Base-by-base conservation (phyloP, 2,797 vertebrate genomes). In the Benthosema pterotum region DNA sequence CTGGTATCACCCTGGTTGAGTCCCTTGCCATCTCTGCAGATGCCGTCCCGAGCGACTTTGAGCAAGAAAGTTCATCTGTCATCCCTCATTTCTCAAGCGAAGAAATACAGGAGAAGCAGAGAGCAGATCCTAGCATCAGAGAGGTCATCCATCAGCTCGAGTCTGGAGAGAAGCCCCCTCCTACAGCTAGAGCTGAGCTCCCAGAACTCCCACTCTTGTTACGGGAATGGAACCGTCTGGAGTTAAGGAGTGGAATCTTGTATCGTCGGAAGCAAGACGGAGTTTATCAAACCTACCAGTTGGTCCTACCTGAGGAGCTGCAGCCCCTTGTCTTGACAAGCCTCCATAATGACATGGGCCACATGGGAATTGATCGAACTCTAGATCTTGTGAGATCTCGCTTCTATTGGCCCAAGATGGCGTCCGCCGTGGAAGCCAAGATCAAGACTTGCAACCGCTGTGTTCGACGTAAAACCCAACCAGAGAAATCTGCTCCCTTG, bases 341-440 rank as follows among this genome's bases (percentile, higher is more conserved):
- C 4, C 7, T 60, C 11, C 43, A 54, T 51, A 28, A 71, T 11
- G 46, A 59, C 12, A 25, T 57, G 47, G 55, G 54, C 42, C 63
- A 65, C 13, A 3, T 57, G 7, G 63, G 63, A 8, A 17, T 43
- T 8, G 62, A 71, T 6, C 11, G 61, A 3, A 60, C 57, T 6
- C 52, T 56, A 5, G 57, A 65, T 8, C 61, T 71, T 6, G 7
- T 19, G 4, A 3, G 28, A 60, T 16, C n/a, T n/a, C n/a, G n/a
- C n/a, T n/a, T n/a, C n/a, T n/a, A n/a, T n/a, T n/a, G n/a, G n/a
- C n/a, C n/a, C 56, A 2, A 17, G 28, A 15, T 59, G 38, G 18
- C 64, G 6, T 15, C 15, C 14, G 48, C 48, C 48, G 22, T 25
- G 22, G 22, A 25, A 25, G 5, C 22, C 22, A 25, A 25, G 22